Conservation (phyloP, 2,113 vertebrate genomes). For the Saguinus midas region DNA sequence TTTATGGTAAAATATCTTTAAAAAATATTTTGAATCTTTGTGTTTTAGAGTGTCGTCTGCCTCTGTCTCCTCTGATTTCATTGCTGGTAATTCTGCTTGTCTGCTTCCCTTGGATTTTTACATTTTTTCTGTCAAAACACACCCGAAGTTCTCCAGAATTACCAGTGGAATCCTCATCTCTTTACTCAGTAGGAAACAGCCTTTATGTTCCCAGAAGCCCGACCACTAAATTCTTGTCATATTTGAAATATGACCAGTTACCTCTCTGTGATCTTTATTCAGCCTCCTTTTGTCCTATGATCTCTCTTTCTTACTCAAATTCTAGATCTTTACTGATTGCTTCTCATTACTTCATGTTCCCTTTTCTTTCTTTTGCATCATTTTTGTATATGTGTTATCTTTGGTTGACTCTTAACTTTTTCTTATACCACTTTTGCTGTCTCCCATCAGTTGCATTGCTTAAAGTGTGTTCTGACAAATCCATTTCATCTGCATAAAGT, state of each 20-base stretch:
- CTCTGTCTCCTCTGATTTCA: background rate
- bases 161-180: background rate
- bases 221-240: background rate
- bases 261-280: background rate
- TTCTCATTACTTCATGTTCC: background rate
- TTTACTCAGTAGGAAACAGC: background rate
- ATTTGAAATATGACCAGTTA: background rate
- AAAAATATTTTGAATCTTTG: background rate
- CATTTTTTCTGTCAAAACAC: background rate
- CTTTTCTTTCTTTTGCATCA: background rate
- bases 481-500: background rate
- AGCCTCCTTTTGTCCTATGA: background rate
- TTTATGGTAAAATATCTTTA: constrained; percentile 33
- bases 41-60: background rate
- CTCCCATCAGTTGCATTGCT: background rate
- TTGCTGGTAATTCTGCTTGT: background rate
- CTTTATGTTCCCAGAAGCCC: background rate
- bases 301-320: background rate
- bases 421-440: background rate
- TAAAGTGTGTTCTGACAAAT: background rate
- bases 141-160: background rate
- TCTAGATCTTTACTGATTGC: background rate
- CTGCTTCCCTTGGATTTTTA: background rate
- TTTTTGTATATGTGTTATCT: background rate
- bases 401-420: background rate